Base-by-base conservation (phyloP, 2,888 invertebrate species). In the Drosophila longiperda region DNA sequence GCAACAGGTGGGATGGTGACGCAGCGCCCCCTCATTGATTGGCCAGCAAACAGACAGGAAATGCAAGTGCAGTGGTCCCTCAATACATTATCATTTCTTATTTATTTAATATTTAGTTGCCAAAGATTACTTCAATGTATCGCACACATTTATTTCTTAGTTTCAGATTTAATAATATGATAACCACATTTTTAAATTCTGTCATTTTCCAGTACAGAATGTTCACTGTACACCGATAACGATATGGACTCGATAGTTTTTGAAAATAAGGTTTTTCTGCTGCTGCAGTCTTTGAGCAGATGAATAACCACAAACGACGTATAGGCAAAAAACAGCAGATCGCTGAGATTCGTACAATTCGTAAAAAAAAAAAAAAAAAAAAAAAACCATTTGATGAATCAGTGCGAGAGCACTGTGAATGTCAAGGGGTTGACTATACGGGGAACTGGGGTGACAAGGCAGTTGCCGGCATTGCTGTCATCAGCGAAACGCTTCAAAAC, bases 401-500 rank as follows among this genome's bases (percentile, higher is more conserved):
- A 87, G 82, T 62, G 63, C 60, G 29, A 52, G 33, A 60, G 40
- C 8, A 59, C 32, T 34, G 9, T 8, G 52, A 50, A 9, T 17
- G 66, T 20, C 11, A 17, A 20, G 4, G 32, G 29, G 26, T 29
- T 6, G 29, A 29, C 29, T 6, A 29, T 29, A 11, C 29, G 49
- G 59, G 15, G 15, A 3, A 15, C 15, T 45, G 23, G 23, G 32
- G 23, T 4, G 36, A 34, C 26, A 33, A n/a, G 42, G 36, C 55
- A n/a, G 64, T 48, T 66, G 71, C 80, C 83, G 89, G 83, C 75
- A 59, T 75, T 75, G 80, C 86, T 88, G 88, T 86, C 84, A 84
- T 88, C 83, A 78, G 87, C 84, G 87, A 83, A 86, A 67, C 68
- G 71, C 78, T 66, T 78, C 83, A 75, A 84, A 84, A 73, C 87